Base-by-base conservation (phyloP, 1,140 invertebrate genomes). In the Sycobia sp. region DNA sequence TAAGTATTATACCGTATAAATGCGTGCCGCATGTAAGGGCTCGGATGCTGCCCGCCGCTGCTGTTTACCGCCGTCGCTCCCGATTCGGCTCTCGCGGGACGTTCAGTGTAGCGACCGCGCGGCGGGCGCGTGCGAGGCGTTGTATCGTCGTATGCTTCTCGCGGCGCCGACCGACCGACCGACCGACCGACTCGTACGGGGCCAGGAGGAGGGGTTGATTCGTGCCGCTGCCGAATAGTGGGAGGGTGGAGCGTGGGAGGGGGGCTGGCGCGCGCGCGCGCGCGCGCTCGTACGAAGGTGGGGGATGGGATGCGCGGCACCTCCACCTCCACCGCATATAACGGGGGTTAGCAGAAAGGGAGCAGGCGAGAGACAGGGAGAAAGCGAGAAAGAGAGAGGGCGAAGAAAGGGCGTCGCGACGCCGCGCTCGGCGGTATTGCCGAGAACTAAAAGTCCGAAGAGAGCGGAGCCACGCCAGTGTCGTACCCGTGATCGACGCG, bases 401-500 rank as follows among this genome's bases (percentile, higher is more conserved):
- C 58, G 39, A 69, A 41, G 62, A 51, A 64, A 68, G 69, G 73
- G 74, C 76, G 75, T 71, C 75, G 75, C 73, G 80, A 78, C 78
- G 80, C 78, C 75, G 72, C 70, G 73, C n/a, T n/a, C 41, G 20
- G 53, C 77, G 80, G 80, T 73, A 71, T 73, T 73, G 73, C 69
- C 71, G 66, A 39, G 78, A 82, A 82, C 80, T 80, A 80, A 75
- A 74, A 73, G 72, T 76, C 74, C 69, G 70, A 74, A n/a, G 74
- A 69, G 51, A n/a, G 72, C 57, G 72, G 66, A 70, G 63, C 67
- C 74, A 69, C 73, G 75, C 71, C 80, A 82, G 80, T 82, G 73
- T 76, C 72, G 77, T 76, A 75, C 69, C 76, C 79, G 79, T 79
- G 77, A 81, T 75, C 77, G 75, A 76, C 68, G 76, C 69, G 79